Base-by-base conservation (phyloP, 2,797 vertebrate genomes). In the Lophotriccus pileatus region DNA sequence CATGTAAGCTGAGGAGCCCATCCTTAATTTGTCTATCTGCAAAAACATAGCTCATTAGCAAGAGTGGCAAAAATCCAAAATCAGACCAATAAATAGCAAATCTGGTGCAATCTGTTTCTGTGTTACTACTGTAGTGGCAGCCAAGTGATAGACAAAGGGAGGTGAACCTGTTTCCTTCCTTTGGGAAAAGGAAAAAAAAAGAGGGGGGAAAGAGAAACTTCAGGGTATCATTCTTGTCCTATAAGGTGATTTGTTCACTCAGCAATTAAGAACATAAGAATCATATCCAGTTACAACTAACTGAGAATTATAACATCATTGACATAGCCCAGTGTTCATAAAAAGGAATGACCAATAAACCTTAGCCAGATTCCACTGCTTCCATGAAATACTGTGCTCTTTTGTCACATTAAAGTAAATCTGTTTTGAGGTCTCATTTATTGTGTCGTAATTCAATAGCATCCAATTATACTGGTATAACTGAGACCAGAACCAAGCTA, bases 71-170 rank as follows among this genome's bases (percentile, higher is more conserved):
- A 93, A 96, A 55, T 77, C 89, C 90, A 94, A 91, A 90, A 64
- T 74, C 58, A 80, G 34, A 76, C 93, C 37, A 93, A 79, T 90
- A 95, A 93, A 95, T 90, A 95, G 94, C 58, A 95, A 87, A 93
- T 92, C 85, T 25, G 5, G 56, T 94, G 82, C 93, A 96, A 92
- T 94, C 93, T 96, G 95, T 75, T 94, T 96, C 90, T 91, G 41
- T 83, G 87, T 91, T 94, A 94, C 80, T 94, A 89, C 47, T 83
- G 60, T n/a, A 84, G 90, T 55, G 85, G 78, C 46, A 95, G 64
- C 75, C 82, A 96, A 96, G 66, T 68, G 93, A 84, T 36, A 96
- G 92, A 95, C 95, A 95, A 95, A 93, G 66, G 58, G 64, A 95
- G 32, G 84, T 87, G 87, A 95, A 96, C 72, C 89, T 13, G 19